Percentiles rank a stretch among this genome's conserved stretches.
Conservation (phyloP, 2,888 invertebrate genomes). For the Aethes cnicana region DNA sequence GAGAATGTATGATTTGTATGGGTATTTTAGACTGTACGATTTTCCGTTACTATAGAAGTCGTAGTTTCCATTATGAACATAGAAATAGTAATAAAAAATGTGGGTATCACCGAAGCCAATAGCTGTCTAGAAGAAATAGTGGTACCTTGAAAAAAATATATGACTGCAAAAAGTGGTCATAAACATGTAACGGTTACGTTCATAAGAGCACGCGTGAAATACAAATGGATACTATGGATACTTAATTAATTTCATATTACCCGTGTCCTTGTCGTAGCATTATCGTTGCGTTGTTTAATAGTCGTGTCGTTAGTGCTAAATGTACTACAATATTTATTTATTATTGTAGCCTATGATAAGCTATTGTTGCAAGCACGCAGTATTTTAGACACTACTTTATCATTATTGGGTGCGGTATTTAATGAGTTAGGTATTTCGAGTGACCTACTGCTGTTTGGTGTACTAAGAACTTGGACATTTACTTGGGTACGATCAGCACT, state of each 20-base stretch:
- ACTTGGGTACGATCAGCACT: no score
- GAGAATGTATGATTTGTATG: slow-evolving; percentile 42
- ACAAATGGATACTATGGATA: no score
- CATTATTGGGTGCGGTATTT: slow-evolving; percentile 8
- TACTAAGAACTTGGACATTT: no score
- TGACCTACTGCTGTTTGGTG: background rate
- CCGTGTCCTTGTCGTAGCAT: background rate
- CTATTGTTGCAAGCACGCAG: slow-evolving; percentile 5
- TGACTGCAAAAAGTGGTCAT: no score
- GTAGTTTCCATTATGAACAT: no score
- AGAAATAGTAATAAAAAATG: no score
- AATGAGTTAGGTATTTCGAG: slow-evolving; percentile 8
- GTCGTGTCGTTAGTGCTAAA: slow-evolving; percentile 22
- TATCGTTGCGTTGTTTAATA: background rate
- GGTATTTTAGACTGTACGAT: background rate
- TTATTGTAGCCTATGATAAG: background rate
- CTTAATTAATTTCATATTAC: no score
- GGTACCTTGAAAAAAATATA: no score
- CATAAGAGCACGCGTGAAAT: no score
- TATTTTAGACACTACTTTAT: slow-evolving; percentile 15
- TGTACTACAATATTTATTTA: slow-evolving; percentile 23
- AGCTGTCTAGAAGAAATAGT: no score
- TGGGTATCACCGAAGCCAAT: no score
- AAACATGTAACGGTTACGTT: no score
- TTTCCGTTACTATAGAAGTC: background rate